A percentile compares a stretch with the other conserved stretches of the same genome.
phyloP scores from a whole-genome alignment of 2,797 vertebrate genomes.

The Gadopsis bispinosus region DNA sequence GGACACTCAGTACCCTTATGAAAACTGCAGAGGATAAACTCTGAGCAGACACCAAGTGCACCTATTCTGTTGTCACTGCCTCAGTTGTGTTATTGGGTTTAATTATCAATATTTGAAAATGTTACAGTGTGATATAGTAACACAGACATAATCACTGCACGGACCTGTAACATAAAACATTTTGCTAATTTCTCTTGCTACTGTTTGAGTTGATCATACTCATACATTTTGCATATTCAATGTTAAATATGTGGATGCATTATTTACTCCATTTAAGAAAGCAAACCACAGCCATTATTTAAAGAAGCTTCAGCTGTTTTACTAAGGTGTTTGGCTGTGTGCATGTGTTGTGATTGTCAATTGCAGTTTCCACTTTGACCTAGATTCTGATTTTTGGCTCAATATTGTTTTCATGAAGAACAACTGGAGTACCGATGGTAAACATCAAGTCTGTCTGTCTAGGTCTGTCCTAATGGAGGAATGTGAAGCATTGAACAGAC shows the following conservation, averaged over 20 bases:
- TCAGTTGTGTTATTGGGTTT: slow-evolving; percentile 12
- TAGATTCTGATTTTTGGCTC: slow-evolving; percentile 43
- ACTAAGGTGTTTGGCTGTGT: slow-evolving; percentile 11
- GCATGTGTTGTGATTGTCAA: slow-evolving; percentile 6
- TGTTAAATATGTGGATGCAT: background rate
- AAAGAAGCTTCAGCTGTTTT: background rate
- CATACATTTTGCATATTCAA: background rate
- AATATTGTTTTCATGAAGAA: slow-evolving; percentile 34
- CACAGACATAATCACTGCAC: background rate
- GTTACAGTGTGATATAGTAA: background rate
- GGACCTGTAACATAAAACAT: background rate
- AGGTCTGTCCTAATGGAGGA: slow-evolving; percentile 87
- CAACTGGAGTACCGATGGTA: slow-evolving; percentile 20
- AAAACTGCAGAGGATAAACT: slow-evolving; percentile 49
- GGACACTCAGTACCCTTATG: slow-evolving; percentile 32
- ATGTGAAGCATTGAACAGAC: slow-evolving; percentile 78
- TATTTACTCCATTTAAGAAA: background rate
- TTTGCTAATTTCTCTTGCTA: background rate
- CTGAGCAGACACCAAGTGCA: slow-evolving; percentile 24
- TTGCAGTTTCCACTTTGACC: slow-evolving; percentile 45
- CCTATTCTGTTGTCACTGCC: slow-evolving; percentile 14
- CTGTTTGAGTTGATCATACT: background rate
- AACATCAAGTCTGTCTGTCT: slow-evolving; percentile 27
- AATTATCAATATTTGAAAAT: slow-evolving; percentile 1
- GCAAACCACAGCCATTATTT: background rate